Evolutionary conservation across 2,888 invertebrate genomes (phyloP).

Genomic region (Antheraea yamamai): DNA sequence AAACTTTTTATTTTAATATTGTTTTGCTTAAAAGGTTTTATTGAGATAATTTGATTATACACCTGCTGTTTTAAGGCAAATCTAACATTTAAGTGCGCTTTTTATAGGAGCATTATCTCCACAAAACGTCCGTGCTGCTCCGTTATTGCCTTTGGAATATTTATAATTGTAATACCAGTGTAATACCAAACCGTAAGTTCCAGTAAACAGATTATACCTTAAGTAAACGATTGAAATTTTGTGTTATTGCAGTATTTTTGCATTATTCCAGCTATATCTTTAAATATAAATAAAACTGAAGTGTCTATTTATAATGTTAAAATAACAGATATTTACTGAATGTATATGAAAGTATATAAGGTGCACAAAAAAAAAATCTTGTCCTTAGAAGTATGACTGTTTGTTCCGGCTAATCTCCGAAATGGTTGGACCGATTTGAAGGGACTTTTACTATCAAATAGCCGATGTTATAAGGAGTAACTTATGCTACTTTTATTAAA

Average conservation of each 20-base stretch:
- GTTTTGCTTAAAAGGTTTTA: not conserved
- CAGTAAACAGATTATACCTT: slow-evolving; percentile 37
- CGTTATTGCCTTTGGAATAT: slow-evolving; percentile 54
- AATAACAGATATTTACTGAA: too few relatives aligned
- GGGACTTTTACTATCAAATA: too few relatives aligned
- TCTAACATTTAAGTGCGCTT: slow-evolving; percentile 70
- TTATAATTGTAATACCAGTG: slow-evolving; percentile 58
- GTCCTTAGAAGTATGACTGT: too few relatives aligned
- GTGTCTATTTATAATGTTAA: too few relatives aligned
- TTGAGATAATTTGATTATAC: slow-evolving; percentile 72
- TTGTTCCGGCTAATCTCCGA: too few relatives aligned
- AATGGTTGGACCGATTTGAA: too few relatives aligned
- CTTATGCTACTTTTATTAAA: too few relatives aligned
- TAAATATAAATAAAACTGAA: too few relatives aligned
- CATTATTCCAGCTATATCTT: not conserved
- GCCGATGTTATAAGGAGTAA: too few relatives aligned
- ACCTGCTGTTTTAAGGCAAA: slow-evolving; percentile 71
- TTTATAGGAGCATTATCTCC: slow-evolving; percentile 65
- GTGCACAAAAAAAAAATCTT: too few relatives aligned
- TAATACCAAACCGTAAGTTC: slow-evolving; percentile 44
- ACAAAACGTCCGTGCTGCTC: slow-evolving; percentile 48
- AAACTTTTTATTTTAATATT: not conserved
- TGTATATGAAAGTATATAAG: too few relatives aligned
- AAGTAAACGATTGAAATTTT: slow-evolving; percentile 13
- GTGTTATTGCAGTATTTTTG: not conserved